Evolutionary conservation across 92 coral and sea anemone species (phyloP).

Genomic region (Anthopleura xanthogrammica): DNA sequence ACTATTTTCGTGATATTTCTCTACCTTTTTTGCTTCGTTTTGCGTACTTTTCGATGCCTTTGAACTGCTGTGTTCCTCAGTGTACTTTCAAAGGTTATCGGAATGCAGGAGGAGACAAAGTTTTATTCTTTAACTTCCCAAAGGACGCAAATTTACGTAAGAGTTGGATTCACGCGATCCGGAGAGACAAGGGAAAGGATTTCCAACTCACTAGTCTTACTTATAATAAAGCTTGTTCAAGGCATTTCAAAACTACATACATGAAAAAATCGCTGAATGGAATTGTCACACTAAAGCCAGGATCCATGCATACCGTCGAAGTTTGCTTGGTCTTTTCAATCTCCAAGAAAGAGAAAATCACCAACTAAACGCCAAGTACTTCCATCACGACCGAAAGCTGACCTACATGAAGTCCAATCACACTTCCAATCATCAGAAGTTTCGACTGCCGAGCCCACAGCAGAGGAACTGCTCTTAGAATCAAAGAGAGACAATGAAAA

Average conservation of each 20-base stretch:
- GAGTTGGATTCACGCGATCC: not conserved
- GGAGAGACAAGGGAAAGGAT: conserved; percentile 33
- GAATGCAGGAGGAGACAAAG: no score
- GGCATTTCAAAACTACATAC: conserved; percentile 34
- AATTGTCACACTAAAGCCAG: conserved; percentile 28
- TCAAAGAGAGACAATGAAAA: not conserved
- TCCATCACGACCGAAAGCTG: not conserved
- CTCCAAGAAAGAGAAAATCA: not conserved
- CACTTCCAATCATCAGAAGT: not conserved
- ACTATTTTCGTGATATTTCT: not conserved
- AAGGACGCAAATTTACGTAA: not conserved
- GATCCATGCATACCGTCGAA: not conserved
- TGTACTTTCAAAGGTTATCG: conserved; percentile 33
- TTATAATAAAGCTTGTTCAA: conserved; percentile 36
- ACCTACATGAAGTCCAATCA: not conserved
- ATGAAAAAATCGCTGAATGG: conserved; percentile 39
- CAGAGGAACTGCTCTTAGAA: not conserved
- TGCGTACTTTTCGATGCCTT: not conserved
- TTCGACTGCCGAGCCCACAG: not conserved
- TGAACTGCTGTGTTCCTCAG: conserved; percentile 29
- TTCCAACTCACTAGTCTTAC: conserved; percentile 21
- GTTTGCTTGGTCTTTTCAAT: not conserved
- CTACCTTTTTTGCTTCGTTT: not conserved
- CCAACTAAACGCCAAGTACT: not conserved
- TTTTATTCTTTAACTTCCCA: no score